These are phyloP conservation scores for Phylloscopus trochiloides DNA, from an alignment of 2,113 vertebrate species.

Conservation along the genomic window DNA sequence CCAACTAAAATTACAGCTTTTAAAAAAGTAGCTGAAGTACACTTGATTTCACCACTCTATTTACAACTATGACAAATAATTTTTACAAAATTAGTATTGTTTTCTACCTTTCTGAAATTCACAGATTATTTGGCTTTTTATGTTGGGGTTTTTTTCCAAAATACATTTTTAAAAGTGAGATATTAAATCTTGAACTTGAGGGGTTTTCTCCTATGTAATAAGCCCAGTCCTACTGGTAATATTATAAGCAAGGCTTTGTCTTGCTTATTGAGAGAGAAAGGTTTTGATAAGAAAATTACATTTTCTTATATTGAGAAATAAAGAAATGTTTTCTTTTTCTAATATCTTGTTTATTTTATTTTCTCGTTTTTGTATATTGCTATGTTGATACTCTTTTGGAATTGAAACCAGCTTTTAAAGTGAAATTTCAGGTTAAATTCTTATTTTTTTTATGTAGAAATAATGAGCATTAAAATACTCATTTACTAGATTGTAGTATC, in stretches of 20 bases:
- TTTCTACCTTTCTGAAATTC: not conserved
- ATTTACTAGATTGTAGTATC: not conserved
- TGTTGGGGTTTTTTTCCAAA: not conserved
- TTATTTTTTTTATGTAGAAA: not conserved
- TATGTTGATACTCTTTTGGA: not conserved
- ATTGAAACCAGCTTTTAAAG: not conserved
- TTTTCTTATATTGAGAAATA: not conserved
- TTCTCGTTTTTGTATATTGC: not conserved
- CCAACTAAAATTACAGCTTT: not conserved
- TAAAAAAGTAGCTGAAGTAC: not conserved
- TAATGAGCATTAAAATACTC: not conserved
- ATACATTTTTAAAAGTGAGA: not conserved
- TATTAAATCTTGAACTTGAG: not conserved
- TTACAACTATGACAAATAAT: not conserved
- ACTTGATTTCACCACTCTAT: not conserved
- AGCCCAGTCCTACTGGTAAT: not conserved
- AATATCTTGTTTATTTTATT: not conserved
- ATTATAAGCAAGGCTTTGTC: not conserved
- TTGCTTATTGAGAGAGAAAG: not conserved
- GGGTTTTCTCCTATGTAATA: not conserved
- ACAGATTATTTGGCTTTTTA: not conserved
- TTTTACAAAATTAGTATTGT: not conserved
- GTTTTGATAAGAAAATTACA: not conserved
- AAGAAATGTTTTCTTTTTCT: not conserved
- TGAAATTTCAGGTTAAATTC: not conserved